Base-by-base conservation (phyloP, 1,140 invertebrate genomes). In the Cryptotermes secundus region DNA sequence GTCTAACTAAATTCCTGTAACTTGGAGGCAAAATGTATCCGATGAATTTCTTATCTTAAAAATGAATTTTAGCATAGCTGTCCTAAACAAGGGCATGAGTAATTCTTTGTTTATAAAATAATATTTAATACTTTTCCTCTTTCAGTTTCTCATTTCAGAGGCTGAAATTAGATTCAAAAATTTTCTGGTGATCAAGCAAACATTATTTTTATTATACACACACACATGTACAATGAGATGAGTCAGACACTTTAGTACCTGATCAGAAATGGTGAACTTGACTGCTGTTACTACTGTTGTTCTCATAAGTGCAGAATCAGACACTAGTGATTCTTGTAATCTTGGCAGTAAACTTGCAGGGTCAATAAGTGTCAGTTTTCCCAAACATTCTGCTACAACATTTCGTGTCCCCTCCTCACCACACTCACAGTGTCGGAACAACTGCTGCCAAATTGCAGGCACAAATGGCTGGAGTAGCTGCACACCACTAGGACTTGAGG, bases 231-330 rank as follows among this genome's bases (percentile, higher is more conserved):
- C 14, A 19, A 49, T 22, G 45, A 1, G 22, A 19, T 19, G 16
- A 22, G 45, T 49, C 19, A 49, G 4, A 38, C 45, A 49, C 16
- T 22, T 16, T 26, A n/a, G 53, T 80, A 53, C 83, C 91, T 96
- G 97, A 92, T 99, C 98, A 16, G 97, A 97, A 88, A 99, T 99
- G 16, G 98, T 99, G 88, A 99, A 99, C 89, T 99, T 99, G 83
- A 99, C 96, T 72, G 98, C 98, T 26, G 98, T 99, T 1, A 99
- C 97, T n/a, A 98, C 97, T 1, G 98, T 99, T 3, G 97, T 98
- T 88, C 98, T 93, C 90, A 98, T 97, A 12, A 98, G 92, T 1
- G 96, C 93, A 31, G 97, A 97, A 0, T 93, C 91, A 0, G 95
- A 96, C 36, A 93, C 92, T 34, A 98, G 89, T 38, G 96, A 96